These are phyloP conservation scores for Halotydeus destructor DNA, from an alignment of 1,140 invertebrate genomes.

Conservation along the genomic window DNA sequence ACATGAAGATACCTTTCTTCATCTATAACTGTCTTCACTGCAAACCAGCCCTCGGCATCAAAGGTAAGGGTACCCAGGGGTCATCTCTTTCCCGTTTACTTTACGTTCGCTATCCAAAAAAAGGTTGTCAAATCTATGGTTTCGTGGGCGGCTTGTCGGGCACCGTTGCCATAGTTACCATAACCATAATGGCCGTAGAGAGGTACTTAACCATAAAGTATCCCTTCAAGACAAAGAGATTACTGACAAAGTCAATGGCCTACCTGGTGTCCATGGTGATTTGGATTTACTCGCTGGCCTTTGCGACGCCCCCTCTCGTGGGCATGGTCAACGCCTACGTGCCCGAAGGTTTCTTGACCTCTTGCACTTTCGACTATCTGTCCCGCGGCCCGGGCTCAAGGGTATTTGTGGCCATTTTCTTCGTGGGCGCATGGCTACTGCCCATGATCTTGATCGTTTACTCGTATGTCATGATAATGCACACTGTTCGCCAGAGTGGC, in stretches of 20 bases:
- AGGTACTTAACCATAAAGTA: slow-evolving; percentile 45
- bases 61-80: too few species aligned
- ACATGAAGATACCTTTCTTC: slow-evolving; percentile 37
- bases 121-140: slow-evolving; percentile 33
- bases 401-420: slow-evolving; percentile 44
- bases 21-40: slow-evolving; percentile 32
- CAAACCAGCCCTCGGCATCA: slow-evolving; percentile 36
- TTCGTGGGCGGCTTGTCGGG: slow-evolving; percentile 44
- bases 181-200: slow-evolving; percentile 44
- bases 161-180: slow-evolving; percentile 42
- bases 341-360: slow-evolving; percentile 51
- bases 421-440: slow-evolving; percentile 40
- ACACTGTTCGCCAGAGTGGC: too few species aligned
- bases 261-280: slow-evolving; percentile 36
- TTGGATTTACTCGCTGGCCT: slow-evolving; percentile 47
- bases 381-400: slow-evolving; percentile 34
- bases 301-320: slow-evolving; percentile 41
- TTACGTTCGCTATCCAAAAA: too few species aligned
- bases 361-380: slow-evolving; percentile 58
- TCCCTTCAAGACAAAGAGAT: slow-evolving; percentile 26
- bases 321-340: slow-evolving; percentile 43
- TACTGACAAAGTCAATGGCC: slow-evolving; percentile 29
- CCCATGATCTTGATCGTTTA: slow-evolving; percentile 43
- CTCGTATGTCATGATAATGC: slow-evolving; percentile 44
- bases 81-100: too few species aligned